A percentile compares a stretch with the other conserved stretches of the same genome.
Evolutionary conservation across 2,113 vertebrate species (phyloP).

Genomic region (Kryptolebias marmoratus): DNA sequence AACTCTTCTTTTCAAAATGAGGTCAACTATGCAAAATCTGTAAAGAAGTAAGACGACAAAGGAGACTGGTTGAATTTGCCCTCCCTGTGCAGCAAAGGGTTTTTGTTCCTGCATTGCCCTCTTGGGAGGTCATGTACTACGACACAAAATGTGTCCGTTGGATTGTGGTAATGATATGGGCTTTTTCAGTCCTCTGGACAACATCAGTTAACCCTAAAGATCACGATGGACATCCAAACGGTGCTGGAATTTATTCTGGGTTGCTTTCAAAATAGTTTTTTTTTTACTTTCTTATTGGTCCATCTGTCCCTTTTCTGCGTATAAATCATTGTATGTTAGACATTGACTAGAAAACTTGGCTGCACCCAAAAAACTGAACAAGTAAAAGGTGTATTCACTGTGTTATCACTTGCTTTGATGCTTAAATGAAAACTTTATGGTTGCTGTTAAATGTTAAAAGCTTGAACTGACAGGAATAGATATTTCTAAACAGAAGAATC

Average conservation of each 20-base stretch:
- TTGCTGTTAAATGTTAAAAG: no score
- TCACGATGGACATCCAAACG: not conserved
- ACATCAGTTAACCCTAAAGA: slow-evolving; percentile 21
- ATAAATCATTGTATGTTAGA: no score
- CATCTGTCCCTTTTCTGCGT: no score
- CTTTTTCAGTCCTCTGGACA: slow-evolving; percentile 23
- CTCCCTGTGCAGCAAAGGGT: slow-evolving; percentile 30
- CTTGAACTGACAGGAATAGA: no score
- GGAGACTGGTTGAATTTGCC: slow-evolving; percentile 48
- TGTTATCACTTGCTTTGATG: no score
- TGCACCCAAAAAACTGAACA: no score
- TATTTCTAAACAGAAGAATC: not conserved
- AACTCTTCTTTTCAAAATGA: slow-evolving; percentile 39
- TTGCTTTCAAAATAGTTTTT: not conserved
- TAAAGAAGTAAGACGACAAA: slow-evolving; percentile 35
- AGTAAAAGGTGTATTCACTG: no score
- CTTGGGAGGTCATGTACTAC: slow-evolving; percentile 60
- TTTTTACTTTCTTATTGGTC: not conserved
- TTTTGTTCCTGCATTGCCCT: slow-evolving; percentile 63
- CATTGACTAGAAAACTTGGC: no score
- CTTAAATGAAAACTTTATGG: no score
- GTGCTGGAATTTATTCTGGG: not conserved
- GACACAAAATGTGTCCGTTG: slow-evolving; percentile 37
- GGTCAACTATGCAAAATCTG: slow-evolving; percentile 38
- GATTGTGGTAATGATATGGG: slow-evolving; percentile 30